Conservation (phyloP, 1,140 invertebrate genomes). For the Drosophila auraria region DNA sequence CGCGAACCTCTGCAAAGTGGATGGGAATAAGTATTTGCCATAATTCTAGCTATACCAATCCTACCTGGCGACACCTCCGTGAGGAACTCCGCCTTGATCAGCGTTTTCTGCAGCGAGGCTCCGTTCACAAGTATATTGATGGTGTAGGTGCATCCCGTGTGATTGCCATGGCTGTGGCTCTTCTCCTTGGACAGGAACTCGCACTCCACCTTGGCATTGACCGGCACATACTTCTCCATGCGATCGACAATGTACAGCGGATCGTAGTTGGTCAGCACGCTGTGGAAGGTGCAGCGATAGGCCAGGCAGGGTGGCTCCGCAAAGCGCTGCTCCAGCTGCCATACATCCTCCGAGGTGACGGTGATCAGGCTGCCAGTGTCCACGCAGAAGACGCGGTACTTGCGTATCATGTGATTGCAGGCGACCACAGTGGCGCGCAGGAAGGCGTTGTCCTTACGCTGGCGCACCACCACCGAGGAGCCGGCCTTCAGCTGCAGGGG, state of each 20-base stretch:
- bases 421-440: slow-evolving; percentile 89
- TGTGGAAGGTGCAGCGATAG: slow-evolving; percentile 88
- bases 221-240: slow-evolving; percentile 85
- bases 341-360: slow-evolving; percentile 88
- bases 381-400: slow-evolving; percentile 89
- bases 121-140: slow-evolving; percentile 76
- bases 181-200: slow-evolving; percentile 63
- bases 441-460: slow-evolving; percentile 89
- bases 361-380: slow-evolving; percentile 91
- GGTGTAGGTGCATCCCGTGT: slow-evolving; percentile 34
- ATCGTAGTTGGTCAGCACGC: slow-evolving; percentile 86
- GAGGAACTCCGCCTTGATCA: slow-evolving; percentile 66
- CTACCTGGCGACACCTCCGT: slow-evolving; percentile 67
- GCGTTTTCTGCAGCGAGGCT: slow-evolving; percentile 55
- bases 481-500: slow-evolving; percentile 86
- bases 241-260: slow-evolving; percentile 87
- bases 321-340: slow-evolving; percentile 88
- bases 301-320: slow-evolving; percentile 90
- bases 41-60: background rate
- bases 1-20: slow-evolving; percentile 60
- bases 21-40: too few relatives aligned
- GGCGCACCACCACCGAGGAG: slow-evolving; percentile 88
- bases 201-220: slow-evolving; percentile 68
- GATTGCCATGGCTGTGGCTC: slow-evolving; percentile 5
- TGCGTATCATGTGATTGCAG: slow-evolving; percentile 85